Percentiles rank a stretch among this genome's conserved stretches.
phyloP scores from a whole-genome alignment of 2,113 vertebrate genomes.

The Megaceryle maxima region DNA sequence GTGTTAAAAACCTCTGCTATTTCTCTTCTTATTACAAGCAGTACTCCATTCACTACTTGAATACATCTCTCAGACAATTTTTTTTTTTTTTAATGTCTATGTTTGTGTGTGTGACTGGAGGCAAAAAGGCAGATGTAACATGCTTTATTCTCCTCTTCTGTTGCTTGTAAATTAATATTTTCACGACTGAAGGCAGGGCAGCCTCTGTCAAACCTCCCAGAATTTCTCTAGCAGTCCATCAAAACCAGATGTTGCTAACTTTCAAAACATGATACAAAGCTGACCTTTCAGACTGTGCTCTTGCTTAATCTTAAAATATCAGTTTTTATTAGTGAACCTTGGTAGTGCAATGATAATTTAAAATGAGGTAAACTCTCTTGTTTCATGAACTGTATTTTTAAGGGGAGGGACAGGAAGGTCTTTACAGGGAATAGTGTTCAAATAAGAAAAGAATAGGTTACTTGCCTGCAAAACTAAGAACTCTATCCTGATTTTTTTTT shows the following conservation, averaged over 20 bases:
- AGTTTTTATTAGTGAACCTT: not conserved
- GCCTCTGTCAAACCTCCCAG: not conserved
- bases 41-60: not conserved
- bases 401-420: not conserved
- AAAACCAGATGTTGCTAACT: conserved; percentile 18
- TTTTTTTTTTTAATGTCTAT: not conserved
- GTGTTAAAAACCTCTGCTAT: not conserved
- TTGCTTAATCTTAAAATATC: not conserved
- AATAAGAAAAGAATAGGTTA: not conserved
- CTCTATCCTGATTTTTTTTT: not conserved
- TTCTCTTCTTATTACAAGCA: not conserved
- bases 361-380: not conserved
- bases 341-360: not conserved
- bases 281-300: not conserved
- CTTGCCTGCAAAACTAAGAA: not conserved
- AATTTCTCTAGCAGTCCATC: not conserved
- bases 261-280: not conserved
- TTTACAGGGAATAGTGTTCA: not conserved
- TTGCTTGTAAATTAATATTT: not conserved
- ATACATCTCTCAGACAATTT: not conserved
- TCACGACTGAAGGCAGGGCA: not conserved
- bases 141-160: not conserved
- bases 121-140: not conserved
- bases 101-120: not conserved
- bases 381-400: not conserved